Base-by-base conservation (phyloP, 2,797 vertebrate genomes). In the Oreortyx pictus region DNA sequence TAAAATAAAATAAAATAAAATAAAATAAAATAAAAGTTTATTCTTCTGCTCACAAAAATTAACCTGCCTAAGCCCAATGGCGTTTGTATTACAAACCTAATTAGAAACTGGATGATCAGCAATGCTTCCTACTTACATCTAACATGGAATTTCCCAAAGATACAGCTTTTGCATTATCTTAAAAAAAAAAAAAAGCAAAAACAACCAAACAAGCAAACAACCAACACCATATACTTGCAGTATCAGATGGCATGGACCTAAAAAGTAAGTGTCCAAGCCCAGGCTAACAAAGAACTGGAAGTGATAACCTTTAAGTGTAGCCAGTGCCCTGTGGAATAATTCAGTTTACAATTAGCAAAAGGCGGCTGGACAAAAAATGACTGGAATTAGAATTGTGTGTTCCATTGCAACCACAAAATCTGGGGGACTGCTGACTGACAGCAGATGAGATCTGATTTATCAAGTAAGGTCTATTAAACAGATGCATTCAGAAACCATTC, bases 91-190 rank as follows among this genome's bases (percentile, higher is more conserved):
- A 57, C 24, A 66, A 72, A 25, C 52, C n/a, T 88, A 77, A 43
- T 84, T 77, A 79, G 33, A 64, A 86, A 80, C 57, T 92, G 74
- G 33, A 44, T 59, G 75, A 80, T 91, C 81, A 92, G 50, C 86
- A 87, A 4, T 77, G 67, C 59, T 85, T 41, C n/a, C 27, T 37
- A 35, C 61, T 89, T 74, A 72, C 8, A 90, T 80, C 50, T 93
- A 84, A 70, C 59, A 87, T 6, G 54, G 64, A 83, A 70, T 89
- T 90, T 89, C 76, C 49, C 22, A 31, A 72, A 93, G 70, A 86
- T 72, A 64, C 0, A 89, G 50, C 24, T 70, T 83, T 92, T 88
- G 90, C 39, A 76, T 94, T 86, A 75, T 59, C 62, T 59, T 74
- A 39, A 39, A 4, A 12, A 62, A 54, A 31, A 2, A 14, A 7